These are phyloP conservation scores for Epistrophella euchroma DNA, from an alignment of 2,888 invertebrate genomes.

Conservation along the genomic window DNA sequence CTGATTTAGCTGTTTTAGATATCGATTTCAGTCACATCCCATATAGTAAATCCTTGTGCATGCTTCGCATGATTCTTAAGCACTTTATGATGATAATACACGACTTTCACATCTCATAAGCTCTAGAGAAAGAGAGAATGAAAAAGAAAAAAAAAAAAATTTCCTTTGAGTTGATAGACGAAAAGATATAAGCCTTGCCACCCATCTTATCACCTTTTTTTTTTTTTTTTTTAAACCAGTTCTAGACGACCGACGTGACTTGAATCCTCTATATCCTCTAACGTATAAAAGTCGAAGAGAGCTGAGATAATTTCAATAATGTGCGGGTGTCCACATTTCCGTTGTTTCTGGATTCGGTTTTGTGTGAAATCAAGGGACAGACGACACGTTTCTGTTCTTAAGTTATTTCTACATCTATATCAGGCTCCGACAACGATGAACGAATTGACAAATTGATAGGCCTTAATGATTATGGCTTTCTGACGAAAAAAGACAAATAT, in stretches of 20 bases:
- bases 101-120: conserved; percentile 20
- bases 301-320: conserved; percentile 70
- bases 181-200: conserved; percentile 21
- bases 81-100: not conserved
- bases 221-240: conserved; percentile 62
- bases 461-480: conserved; percentile 51
- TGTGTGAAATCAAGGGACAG: conserved; percentile 27
- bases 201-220: conserved; percentile 35
- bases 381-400: conserved; percentile 28
- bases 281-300: conserved; percentile 18
- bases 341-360: conserved; percentile 1
- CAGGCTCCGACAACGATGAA: conserved; percentile 38
- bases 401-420: not conserved
- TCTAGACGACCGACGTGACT: conserved; percentile 51
- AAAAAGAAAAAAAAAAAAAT: not conserved
- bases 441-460: conserved; percentile 70
- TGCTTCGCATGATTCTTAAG: conserved; percentile 15
- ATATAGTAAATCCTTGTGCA: conserved; percentile 24
- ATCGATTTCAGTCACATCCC: conserved; percentile 23
- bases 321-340: conserved; percentile 69
- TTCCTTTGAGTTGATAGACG: not conserved
- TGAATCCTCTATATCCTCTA: conserved; percentile 54
- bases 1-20: conserved; percentile 27
- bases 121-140: not conserved
- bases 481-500: conserved; percentile 52